Evolutionary conservation across 2,797 vertebrate species (phyloP), one percentile per base, ranked within the genome.

Genomic region (Lepilemur ruficaudatus): DNA sequence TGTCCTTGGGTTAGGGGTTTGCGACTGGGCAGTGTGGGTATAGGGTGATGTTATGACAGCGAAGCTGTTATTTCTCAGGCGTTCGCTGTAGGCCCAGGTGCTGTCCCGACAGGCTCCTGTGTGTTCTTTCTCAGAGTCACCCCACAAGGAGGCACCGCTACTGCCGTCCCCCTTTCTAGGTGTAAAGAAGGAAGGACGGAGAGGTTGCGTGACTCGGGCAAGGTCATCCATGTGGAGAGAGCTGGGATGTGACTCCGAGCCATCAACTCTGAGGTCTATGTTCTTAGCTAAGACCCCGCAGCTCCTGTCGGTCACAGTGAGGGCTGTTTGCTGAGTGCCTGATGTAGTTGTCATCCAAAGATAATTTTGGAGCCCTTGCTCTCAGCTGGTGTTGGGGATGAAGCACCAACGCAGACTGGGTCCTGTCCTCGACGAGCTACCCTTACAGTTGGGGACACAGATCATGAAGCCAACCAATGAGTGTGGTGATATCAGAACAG

Each of bases 51-150:
- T 3, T 32, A 18, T 32, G 12, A 28, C 63, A 65, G 4, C 2
- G n/a, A n/a, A 20, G 20, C 23, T 23, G 1, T 11, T 46, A 0
- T 17, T 35, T 38, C 48, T 9, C 12, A 20, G 38, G 28, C 3
- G 7, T 30, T 32, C 12, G 1, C 18, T 1, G 0, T 55, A 38
- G 38, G 69, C 52, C 7, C 38, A 1, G 28, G 38, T 20, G 0
- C 43, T 3, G 43, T 35, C 9, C 22, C 8, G 0, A 3, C 23
- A 20, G n/a, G n/a, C 50, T 32, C n/a, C n/a, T 55, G 18, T 22
- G 18, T 6, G 0, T 4, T 25, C 3, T 3, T 43, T 23, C 38
- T 25, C 7, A 0, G 8, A 14, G 5, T 5, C 2, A 0, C 14
- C 48, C 43, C 63, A 2, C 7, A 20, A 2, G 20, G 0, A 10